These are phyloP conservation scores for Vanacampus margaritifer DNA, from an alignment of 2,113 vertebrate species.

Conservation along the genomic window DNA sequence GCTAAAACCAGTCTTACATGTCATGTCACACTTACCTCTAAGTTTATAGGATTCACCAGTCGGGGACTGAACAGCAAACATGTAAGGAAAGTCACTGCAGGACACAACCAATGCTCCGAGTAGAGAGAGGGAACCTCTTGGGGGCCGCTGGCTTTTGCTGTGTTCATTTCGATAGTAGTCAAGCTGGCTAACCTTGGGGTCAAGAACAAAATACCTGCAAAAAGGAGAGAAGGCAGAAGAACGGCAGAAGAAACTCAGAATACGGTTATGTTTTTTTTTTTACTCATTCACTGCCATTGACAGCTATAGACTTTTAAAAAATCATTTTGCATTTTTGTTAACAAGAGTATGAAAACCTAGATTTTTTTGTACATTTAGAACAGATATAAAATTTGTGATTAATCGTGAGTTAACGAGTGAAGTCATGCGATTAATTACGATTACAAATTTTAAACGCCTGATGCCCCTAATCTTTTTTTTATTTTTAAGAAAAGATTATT, in stretches of 20 bases:
- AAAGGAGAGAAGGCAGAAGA: not conserved
- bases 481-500: no score
- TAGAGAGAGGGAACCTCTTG: slow-evolving; percentile 81
- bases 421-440: no score
- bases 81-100: slow-evolving; percentile 83
- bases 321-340: no score
- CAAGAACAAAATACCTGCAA: slow-evolving; percentile 80
- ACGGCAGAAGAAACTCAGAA: not conserved
- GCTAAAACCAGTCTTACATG: not conserved
- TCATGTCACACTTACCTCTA: slow-evolving; percentile 73
- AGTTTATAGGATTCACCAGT: slow-evolving; percentile 86
- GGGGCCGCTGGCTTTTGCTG: slow-evolving; percentile 78
- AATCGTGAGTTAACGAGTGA: no score
- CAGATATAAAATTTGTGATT: no score
- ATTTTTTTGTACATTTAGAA: no score
- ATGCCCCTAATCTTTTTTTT: no score
- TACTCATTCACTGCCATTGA: no score
- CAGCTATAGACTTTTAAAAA: no score
- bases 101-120: slow-evolving; percentile 81
- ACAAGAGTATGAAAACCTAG: no score
- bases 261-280: not conserved
- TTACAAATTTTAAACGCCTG: no score
- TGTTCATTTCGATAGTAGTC: slow-evolving; percentile 88
- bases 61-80: slow-evolving; percentile 83
- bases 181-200: slow-evolving; percentile 82